Evolutionary conservation across 2,113 vertebrate species (phyloP).

Genomic region (Engystomops pustulosus): DNA sequence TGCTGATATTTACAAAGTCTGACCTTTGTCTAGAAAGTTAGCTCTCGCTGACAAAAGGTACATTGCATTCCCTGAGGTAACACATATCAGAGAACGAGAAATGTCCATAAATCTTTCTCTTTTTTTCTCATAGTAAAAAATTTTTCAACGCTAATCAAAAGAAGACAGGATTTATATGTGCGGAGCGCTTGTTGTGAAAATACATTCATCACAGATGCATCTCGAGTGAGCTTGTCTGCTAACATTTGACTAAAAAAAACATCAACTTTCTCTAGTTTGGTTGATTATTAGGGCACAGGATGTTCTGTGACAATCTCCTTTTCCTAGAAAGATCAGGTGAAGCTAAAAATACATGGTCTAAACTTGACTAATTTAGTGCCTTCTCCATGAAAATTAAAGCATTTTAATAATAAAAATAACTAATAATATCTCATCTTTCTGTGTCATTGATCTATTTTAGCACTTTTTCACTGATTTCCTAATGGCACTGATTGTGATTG

Average conservation of each 20-base stretch:
- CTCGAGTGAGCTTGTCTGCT: conserved; percentile 1
- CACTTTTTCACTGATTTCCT: too few species aligned
- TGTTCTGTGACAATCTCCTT: background rate
- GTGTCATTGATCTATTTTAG: too few species aligned
- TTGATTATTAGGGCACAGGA: background rate
- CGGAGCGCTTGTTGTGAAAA: conserved; percentile 5
- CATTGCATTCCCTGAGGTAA: background rate
- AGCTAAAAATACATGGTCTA: background rate
- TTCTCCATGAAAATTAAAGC: too few species aligned
- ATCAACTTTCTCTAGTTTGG: background rate
- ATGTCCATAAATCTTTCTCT: conserved; percentile 25
- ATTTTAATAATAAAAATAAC: too few species aligned
- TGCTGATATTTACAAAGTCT: conserved; percentile 20
- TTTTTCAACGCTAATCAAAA: conserved; percentile 7
- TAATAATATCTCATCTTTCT: too few species aligned
- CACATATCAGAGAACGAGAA: conserved; percentile 23
- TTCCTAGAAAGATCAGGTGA: background rate
- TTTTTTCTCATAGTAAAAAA: conserved; percentile 17
- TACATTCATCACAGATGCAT: conserved; percentile 32
- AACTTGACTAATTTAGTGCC: too few species aligned
- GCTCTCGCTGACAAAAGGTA: background rate
- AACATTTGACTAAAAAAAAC: background rate
- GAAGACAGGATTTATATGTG: conserved; percentile 21
- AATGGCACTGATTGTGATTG: too few species aligned
- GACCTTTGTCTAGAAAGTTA: conserved; percentile 29